Evolutionary conservation across 2,113 vertebrate genomes (phyloP), one percentile per base, ranked within the genome.

Genomic region (Scytalopus superciliaris): DNA sequence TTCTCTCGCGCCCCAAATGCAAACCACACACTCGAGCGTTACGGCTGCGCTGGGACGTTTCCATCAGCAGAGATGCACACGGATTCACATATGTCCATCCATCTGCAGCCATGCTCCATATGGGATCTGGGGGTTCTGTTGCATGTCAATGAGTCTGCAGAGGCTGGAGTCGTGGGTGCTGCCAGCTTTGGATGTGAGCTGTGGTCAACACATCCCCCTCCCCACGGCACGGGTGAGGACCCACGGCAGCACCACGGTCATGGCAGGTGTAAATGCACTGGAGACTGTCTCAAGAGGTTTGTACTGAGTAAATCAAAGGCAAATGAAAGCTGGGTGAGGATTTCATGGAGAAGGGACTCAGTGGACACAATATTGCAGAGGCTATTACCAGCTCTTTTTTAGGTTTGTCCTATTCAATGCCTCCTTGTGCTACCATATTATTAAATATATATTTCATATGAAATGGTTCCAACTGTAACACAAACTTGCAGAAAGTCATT

Each of bases 11-110:
- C 56, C 87, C 95, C 96, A 44, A 78, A 91, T 47, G 59, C 94
- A 63, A 74, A 35, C 52, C 82, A 2, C 88, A 21, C 52, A 62
- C 81, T 81, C 3, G 49, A 96, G 95, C 42, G 42, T 64, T 87
- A 86, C 31, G 89, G 87, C 96, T 79, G 89, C 10, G 3, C 88
- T 28, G 89, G 91, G 95, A 87, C 17, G 2, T 79, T 76, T 68
- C 31, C 79, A 15, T 85, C 96, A 69, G 87, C 39, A 49, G 96
- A 90, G 94, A 50, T 25, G 77, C 91, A 59, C 90, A 12, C 42
- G 68, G 86, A 95, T 92, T 55, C 74, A 56, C 97, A 90, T 87
- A 78, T 96, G 96, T 94, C 92, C 67, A 59, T 93, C 97, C 97
- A 96, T 98, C 97, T 98, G 97, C 96, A 94, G 91, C 24, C 74